These are phyloP conservation scores for Protaetia brevitarsis DNA, from an alignment of 1,140 invertebrate genomes.

Conservation along the genomic window DNA sequence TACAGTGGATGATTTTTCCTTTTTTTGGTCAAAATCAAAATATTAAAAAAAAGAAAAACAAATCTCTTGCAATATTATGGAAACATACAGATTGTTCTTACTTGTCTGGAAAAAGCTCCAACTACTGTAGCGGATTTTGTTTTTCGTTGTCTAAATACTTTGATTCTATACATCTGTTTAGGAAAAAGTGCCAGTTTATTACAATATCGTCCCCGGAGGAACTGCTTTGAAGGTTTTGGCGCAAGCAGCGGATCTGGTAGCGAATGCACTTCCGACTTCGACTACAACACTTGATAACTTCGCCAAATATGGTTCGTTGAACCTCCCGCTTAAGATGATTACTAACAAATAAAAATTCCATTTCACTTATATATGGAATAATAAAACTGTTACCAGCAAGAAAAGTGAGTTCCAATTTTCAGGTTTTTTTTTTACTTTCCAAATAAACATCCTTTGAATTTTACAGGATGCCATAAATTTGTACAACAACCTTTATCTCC, in stretches of 20 bases:
- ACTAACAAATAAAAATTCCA: slow-evolving; percentile 39
- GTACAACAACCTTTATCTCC: slow-evolving; percentile 35
- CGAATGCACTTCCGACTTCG: slow-evolving; percentile 41
- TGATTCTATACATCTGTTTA: slow-evolving; percentile 31
- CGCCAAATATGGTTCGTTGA: slow-evolving; percentile 32
- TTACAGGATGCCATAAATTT: slow-evolving; percentile 41
- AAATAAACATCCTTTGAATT: background rate
- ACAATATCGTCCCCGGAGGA: slow-evolving; percentile 43
- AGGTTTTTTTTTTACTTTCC: background rate
- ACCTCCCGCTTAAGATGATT: slow-evolving; percentile 41
- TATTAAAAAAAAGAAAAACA: too few relatives aligned
- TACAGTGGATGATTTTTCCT: too few relatives aligned
- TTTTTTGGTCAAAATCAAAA: too few relatives aligned
- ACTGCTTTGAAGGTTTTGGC: slow-evolving; percentile 41
- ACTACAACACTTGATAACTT: slow-evolving; percentile 38
- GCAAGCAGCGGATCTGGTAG: slow-evolving; percentile 41
- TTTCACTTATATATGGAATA: slow-evolving; percentile 41
- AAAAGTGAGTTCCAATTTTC: slow-evolving; percentile 30
- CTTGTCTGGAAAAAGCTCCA: too few relatives aligned
- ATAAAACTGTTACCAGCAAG: slow-evolving; percentile 40
- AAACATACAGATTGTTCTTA: too few relatives aligned
- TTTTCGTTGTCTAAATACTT: too few relatives aligned
- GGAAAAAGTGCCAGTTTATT: slow-evolving; percentile 42
- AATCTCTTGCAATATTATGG: too few relatives aligned
- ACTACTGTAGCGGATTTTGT: too few relatives aligned